Conservation (phyloP, 2,113 vertebrate species). For the Bambusicola thoracicus region DNA sequence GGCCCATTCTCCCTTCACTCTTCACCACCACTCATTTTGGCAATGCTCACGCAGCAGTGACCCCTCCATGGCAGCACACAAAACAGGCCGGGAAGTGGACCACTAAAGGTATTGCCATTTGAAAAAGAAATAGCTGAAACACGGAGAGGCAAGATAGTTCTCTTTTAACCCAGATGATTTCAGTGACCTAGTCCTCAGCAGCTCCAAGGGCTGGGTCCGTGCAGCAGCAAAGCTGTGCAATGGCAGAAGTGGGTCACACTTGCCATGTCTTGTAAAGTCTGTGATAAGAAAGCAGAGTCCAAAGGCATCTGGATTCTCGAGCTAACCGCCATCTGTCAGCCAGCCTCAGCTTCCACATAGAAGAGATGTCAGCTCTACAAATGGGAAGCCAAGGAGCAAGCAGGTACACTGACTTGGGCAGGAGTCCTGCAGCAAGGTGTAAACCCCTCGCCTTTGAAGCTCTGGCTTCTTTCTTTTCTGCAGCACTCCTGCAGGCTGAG, state of each 20-base stretch:
- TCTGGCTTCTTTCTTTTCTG: not conserved
- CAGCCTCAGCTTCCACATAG: not conserved
- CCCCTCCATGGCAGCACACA: not conserved
- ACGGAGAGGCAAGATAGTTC: not conserved
- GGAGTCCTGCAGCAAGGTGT: not conserved
- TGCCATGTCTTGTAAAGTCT: not conserved
- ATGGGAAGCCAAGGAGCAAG: not conserved
- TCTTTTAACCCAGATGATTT: not conserved
- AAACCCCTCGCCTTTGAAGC: not conserved
- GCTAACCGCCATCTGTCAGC: not conserved
- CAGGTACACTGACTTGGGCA: not conserved
- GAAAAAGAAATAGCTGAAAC: not conserved
- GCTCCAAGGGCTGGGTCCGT: not conserved
- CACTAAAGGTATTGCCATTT: not conserved
- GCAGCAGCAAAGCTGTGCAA: not conserved
- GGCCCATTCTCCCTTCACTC: not conserved
- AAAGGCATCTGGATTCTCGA: not conserved
- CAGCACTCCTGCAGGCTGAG: not conserved
- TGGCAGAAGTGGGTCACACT: not conserved
- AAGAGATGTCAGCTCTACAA: not conserved
- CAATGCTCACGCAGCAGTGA: not conserved
- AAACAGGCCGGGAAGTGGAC: not conserved
- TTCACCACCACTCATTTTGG: not conserved
- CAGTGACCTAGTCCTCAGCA: not conserved
- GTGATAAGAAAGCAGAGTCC: not conserved